Evolutionary conservation across 2,113 vertebrate genomes (phyloP).

Genomic region (Boulengeromyrus knoepffleri): DNA sequence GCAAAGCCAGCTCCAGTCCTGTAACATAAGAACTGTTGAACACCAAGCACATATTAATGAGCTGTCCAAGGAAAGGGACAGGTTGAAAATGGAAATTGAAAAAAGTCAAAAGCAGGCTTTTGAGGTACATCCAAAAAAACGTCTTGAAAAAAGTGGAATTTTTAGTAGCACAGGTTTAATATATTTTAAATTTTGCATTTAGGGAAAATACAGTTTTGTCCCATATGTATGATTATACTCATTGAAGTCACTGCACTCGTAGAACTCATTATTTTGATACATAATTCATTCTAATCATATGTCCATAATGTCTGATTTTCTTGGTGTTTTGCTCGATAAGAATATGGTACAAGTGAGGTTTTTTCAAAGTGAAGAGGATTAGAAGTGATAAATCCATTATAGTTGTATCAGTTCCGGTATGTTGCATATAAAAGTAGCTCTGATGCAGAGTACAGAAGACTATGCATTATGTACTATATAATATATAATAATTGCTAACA

Average conservation of each 20-base stretch:
- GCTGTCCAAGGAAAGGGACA: slow-evolving; percentile 95
- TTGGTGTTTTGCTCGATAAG: background rate
- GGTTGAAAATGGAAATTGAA: slow-evolving; percentile 94
- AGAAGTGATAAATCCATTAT: background rate
- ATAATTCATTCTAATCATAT: background rate
- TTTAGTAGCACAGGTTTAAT: slow-evolving; percentile 1
- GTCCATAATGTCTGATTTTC: background rate
- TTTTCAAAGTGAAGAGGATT: background rate
- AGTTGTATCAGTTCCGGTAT: background rate
- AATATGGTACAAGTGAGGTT: background rate
- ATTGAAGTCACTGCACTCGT: background rate
- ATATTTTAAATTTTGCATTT: background rate
- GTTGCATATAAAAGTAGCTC: background rate
- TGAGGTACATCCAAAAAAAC: slow-evolving; percentile 72
- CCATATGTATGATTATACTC: background rate
- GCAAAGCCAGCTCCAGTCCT: slow-evolving; percentile 81
- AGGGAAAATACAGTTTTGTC: background rate
- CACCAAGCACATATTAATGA: slow-evolving; percentile 88
- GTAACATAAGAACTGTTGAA: slow-evolving; percentile 79
- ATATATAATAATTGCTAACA: background rate
- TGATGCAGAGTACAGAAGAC: background rate
- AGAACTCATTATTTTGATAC: background rate
- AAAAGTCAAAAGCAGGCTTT: slow-evolving; percentile 95
- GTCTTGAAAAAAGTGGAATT: background rate
- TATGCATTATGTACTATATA: background rate